Conservation (phyloP, 2,888 invertebrate genomes). For the Cheilosia scutellata region DNA sequence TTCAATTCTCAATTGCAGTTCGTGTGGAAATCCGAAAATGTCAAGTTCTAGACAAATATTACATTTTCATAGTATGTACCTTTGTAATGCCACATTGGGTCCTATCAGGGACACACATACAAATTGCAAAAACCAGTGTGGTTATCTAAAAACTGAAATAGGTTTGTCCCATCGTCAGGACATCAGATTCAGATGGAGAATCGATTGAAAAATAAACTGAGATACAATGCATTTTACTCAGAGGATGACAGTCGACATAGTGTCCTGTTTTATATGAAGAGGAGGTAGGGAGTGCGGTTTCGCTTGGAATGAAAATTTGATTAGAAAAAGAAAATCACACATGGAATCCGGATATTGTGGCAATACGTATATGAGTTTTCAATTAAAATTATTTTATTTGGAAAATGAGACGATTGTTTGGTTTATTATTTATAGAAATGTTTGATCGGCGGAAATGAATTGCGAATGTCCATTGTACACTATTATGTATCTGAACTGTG, state of each 20-base stretch:
- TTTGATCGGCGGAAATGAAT: not conserved
- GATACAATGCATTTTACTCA: conserved; percentile 18
- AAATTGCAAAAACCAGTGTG: conserved; percentile 1
- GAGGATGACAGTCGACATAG: not conserved
- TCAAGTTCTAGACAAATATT: conserved; percentile 61
- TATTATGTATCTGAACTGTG: not conserved
- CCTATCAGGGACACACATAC: not conserved
- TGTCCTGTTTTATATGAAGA: not conserved
- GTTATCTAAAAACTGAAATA: not conserved
- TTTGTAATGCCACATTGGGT: not conserved
- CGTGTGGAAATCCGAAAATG: conserved; percentile 42
- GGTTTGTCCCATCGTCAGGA: not conserved
- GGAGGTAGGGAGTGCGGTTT: not conserved
- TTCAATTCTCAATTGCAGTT: conserved; percentile 30
- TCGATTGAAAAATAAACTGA: conserved; percentile 7
- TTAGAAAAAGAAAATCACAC: not conserved
- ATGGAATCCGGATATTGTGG: not conserved
- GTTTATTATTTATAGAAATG: conserved; percentile 4
- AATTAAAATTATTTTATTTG: conserved; percentile 20
- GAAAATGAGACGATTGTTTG: not conserved
- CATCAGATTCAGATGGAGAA: conserved; percentile 33
- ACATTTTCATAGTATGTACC: conserved; percentile 10
- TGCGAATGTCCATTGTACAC: not conserved
- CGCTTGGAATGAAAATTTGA: conserved; percentile 13
- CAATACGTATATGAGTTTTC: not conserved